These are phyloP conservation scores for Trissonchulus sp. DNA, from an alignment of 2,888 invertebrate genomes.

Conservation along the genomic window DNA sequence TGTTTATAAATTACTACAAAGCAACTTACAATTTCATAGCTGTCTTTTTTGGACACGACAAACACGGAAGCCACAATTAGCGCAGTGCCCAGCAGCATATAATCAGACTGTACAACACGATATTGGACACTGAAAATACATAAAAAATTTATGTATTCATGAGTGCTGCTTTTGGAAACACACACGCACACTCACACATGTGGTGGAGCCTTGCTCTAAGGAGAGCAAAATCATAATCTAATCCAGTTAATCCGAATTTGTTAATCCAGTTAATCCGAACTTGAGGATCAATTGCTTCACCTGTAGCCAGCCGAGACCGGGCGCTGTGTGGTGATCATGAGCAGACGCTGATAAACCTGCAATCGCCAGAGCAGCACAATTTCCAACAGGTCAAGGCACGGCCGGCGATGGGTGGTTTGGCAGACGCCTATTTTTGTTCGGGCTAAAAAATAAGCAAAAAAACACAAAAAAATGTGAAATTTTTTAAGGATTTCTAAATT, in stretches of 20 bases:
- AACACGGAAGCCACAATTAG: constrained; percentile 13
- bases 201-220: no score
- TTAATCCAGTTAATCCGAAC: no score
- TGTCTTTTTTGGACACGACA: background rate
- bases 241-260: no score
- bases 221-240: no score
- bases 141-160: constrained; percentile 2
- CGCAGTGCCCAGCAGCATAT: constrained; percentile 24
- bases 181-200: no score
- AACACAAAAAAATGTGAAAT: no score
- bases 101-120: constrained; percentile 14
- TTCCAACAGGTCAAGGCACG: background rate
- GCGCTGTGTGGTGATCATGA: background rate
- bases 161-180: no score
- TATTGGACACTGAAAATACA: constrained; percentile 6
- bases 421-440: no score
- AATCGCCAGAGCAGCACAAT: background rate
- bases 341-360: background rate
- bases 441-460: no score
- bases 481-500: no score
- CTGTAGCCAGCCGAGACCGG: background rate
- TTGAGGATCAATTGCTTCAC: no score
- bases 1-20: background rate
- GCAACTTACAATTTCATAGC: background rate
- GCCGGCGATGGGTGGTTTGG: no score